Conservation (phyloP, 2,797 vertebrate genomes). For the Sebastes iracundus region DNA sequence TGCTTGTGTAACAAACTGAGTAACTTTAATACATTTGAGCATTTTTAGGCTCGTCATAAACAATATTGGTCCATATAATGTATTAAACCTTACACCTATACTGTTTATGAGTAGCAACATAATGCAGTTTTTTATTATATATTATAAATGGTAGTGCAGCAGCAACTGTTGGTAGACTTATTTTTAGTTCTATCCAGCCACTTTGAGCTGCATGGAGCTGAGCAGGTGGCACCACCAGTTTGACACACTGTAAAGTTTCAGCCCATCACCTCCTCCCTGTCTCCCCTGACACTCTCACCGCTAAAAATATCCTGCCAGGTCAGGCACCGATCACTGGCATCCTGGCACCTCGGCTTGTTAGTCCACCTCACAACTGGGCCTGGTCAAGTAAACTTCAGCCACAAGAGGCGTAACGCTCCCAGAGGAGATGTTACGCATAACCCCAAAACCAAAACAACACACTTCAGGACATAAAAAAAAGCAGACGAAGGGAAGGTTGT, state of each 20-base stretch:
- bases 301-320: conserved; percentile 66
- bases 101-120: background rate
- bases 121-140: background rate
- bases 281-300: conserved; percentile 5
- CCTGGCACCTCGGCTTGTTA: conserved; percentile 66
- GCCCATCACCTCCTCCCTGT: conserved; percentile 4
- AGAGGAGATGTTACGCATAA: conserved; percentile 25
- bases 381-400: conserved; percentile 28
- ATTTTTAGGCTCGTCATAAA: background rate
- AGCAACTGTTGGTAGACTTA: background rate
- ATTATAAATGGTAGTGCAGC: background rate
- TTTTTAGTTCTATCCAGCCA: conserved; percentile 1
- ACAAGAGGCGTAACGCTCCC: conserved; percentile 19
- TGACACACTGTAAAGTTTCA: conserved; percentile 4
- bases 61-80: background rate
- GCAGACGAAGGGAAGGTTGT: background rate
- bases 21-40: background rate
- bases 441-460: conserved; percentile 37
- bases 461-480: conserved; percentile 22
- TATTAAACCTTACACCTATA: background rate
- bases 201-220: conserved; percentile 2
- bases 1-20: too few relatives aligned
- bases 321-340: conserved; percentile 44
- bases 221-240: conserved; percentile 23
- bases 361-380: conserved; percentile 37